These are phyloP conservation scores for Rhipidura dahli DNA, from an alignment of 2,113 vertebrate genomes.

Conservation along the genomic window DNA sequence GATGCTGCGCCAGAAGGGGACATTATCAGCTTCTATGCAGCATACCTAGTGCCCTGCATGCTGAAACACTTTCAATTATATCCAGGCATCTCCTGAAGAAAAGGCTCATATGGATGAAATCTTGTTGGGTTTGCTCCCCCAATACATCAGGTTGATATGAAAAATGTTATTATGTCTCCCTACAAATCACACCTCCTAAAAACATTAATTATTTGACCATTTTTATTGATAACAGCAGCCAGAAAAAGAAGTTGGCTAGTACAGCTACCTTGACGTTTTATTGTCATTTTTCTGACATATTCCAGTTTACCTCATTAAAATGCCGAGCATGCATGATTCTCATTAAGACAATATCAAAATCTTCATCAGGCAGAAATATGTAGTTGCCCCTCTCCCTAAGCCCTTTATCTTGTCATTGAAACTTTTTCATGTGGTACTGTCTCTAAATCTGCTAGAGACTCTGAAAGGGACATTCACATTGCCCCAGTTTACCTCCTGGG, in stretches of 20 bases:
- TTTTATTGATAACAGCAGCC: not conserved
- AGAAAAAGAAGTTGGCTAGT: not conserved
- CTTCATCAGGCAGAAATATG: not conserved
- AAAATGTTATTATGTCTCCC: not conserved
- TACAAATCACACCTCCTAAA: not conserved
- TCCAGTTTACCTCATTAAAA: not conserved
- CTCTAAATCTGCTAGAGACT: not conserved
- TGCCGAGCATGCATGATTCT: not conserved
- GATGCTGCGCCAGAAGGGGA: not conserved
- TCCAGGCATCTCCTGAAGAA: not conserved
- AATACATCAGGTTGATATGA: not conserved
- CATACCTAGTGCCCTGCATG: not conserved
- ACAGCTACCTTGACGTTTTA: not conserved
- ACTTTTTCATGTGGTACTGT: not conserved
- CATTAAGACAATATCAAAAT: not conserved
- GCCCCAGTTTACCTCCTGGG: not conserved
- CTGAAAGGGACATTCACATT: not conserved
- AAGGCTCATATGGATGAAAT: not conserved
- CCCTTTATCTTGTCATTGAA: not conserved
- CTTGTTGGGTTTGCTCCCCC: not conserved
- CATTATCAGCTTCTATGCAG: not conserved
- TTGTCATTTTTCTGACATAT: not conserved
- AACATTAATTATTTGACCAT: not conserved
- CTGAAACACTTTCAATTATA: not conserved
- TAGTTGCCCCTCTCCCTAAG: not conserved